Base-by-base conservation (phyloP, 1,140 invertebrate species). In the Leptonema lineaticorne region DNA sequence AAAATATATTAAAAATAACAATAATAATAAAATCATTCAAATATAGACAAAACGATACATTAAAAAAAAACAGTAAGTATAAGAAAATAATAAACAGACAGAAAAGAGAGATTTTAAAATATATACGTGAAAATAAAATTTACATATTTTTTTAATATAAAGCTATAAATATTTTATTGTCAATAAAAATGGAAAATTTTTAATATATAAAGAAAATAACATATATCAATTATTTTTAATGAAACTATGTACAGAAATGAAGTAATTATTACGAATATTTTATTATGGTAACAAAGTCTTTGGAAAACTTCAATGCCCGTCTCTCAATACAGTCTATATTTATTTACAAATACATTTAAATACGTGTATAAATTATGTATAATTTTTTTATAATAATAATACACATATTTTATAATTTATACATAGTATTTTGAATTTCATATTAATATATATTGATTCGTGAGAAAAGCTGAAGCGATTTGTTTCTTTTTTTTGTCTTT, bases 221-320 rank as follows among this genome's bases (percentile, higher is more conserved):
- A 33, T n/a, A 45, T 14, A 45, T 45, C 16, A 45, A 45, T 2
- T 2, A 14, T 16, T 45, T 24, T 11, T 26, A 53, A 53, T 14
- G n/a, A 11, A 22, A 53, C 50, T n/a, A n/a, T n/a, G n/a, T n/a
- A n/a, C n/a, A n/a, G n/a, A n/a, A n/a, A n/a, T n/a, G n/a, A n/a
- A 48, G n/a, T 53, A 53, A 53, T 26, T 53, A 53, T 53, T n/a
- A n/a, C n/a, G n/a, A n/a, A n/a, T n/a, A n/a, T n/a, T n/a, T n/a
- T n/a, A n/a, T n/a, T n/a, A n/a, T 53, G 50, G 50, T 53, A 53
- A 53, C 50, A 24, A 53, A 24, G 22, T 53, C 50, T 53, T 53
- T 53, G 50, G 22, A 53, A 53, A 53, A 53, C 50, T 26, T 53
- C 18, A 53, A 53, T 53, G 20, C 50, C 20, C 22, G 22, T 26